phyloP scores from a whole-genome alignment of 2,113 vertebrate species.

The Falcunculus frontatus region DNA sequence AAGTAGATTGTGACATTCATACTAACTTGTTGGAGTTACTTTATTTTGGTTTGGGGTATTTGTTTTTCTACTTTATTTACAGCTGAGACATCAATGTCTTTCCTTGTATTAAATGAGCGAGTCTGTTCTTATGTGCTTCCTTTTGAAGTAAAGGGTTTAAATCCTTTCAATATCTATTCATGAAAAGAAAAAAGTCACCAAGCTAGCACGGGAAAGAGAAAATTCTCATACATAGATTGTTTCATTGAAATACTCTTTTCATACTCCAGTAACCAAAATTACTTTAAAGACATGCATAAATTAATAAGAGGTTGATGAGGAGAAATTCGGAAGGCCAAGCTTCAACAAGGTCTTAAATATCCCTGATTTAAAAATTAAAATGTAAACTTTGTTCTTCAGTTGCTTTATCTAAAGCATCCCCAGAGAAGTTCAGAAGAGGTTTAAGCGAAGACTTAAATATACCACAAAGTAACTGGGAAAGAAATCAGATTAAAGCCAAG shows the following conservation, averaged over 20 bases:
- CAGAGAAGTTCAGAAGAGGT: background rate
- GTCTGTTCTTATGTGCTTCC: background rate
- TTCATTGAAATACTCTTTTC: background rate
- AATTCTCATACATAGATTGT: background rate
- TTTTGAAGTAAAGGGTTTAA: background rate
- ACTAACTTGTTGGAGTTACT: background rate
- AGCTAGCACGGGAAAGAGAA: background rate
- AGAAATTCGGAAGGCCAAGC: background rate
- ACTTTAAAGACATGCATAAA: background rate
- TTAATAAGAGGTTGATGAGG: background rate
- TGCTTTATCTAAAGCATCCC: background rate
- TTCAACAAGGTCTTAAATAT: background rate
- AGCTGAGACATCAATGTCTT: background rate
- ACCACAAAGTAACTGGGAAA: slow-evolving; percentile 27
- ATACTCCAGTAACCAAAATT: background rate
- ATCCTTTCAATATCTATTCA: background rate
- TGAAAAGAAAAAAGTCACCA: background rate
- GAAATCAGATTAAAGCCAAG: slow-evolving; percentile 26
- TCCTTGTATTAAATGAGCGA: background rate
- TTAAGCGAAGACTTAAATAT: slow-evolving; percentile 8
- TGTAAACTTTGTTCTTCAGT: background rate
- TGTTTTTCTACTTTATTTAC: background rate
- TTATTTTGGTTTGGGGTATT: background rate
- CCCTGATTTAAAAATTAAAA: background rate
- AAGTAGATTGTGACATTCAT: background rate